Conservation (phyloP, 2,888 invertebrate genomes). For the Phrixothrix hirtus region DNA sequence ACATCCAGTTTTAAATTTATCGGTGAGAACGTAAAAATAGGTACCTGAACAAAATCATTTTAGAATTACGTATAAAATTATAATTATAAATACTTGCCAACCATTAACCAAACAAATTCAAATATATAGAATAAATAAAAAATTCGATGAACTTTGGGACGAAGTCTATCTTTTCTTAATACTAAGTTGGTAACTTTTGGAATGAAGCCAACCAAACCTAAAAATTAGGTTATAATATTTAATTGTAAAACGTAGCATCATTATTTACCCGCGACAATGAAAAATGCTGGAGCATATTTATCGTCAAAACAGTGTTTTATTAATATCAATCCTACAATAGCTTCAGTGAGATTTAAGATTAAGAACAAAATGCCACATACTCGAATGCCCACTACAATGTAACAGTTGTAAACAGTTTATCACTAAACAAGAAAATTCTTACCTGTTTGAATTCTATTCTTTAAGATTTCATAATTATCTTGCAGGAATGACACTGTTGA, state of each 20-base stretch:
- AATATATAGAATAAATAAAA: conserved; percentile 15
- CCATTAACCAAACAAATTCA: conserved; percentile 13
- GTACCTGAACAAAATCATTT: conserved; percentile 6
- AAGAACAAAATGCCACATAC: conserved; percentile 6
- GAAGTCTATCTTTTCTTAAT: neutral
- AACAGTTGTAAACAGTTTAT: too few species aligned
- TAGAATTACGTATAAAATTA: neutral
- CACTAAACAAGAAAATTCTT: too few species aligned
- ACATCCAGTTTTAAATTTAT: conserved; percentile 5
- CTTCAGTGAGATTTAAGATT: conserved; percentile 7
- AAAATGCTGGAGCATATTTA: conserved; percentile 18
- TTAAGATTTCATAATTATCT: conserved; percentile 16
- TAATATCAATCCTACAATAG: conserved; percentile 5
- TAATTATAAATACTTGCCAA: conserved; percentile 9
- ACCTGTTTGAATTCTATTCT: conserved; percentile 16
- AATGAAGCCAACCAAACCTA: conserved; percentile 13
- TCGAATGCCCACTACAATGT: conserved; percentile 12
- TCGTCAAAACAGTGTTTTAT: conserved; percentile 10
- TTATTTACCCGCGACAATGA: conserved; percentile 19
- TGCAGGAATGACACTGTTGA: conserved; percentile 20
- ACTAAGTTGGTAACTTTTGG: conserved; percentile 2
- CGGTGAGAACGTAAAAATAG: conserved; percentile 11
- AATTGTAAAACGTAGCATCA: neutral
- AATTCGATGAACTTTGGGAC: conserved; percentile 1
- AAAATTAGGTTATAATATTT: conserved; percentile 1